Evolutionary conservation across 2,888 invertebrate species (phyloP).

Genomic region (Camptogramma bilineatum): DNA sequence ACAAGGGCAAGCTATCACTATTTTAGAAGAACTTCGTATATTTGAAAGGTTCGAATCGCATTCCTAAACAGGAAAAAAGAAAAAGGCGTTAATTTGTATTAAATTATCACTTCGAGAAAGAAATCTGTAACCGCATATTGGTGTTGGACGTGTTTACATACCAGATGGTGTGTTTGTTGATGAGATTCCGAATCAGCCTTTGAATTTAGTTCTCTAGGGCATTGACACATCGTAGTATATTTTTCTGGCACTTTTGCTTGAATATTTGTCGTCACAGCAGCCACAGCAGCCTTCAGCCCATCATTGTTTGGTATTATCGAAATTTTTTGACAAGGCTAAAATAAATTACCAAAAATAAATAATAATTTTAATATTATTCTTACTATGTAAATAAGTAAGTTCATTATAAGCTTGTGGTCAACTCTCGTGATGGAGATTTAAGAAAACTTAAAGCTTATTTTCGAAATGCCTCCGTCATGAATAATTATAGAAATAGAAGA

Average conservation of each 20-base stretch:
- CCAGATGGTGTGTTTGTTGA: constrained; percentile 3
- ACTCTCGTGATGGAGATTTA: no score
- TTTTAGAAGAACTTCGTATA: constrained; percentile 25
- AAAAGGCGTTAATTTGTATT: neutral
- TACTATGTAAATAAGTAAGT: neutral
- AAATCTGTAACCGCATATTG: neutral
- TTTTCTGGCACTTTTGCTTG: neutral
- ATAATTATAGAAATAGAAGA: no score
- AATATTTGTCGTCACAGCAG: neutral
- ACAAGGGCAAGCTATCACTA: constrained; percentile 15
- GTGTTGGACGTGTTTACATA: constrained; percentile 1
- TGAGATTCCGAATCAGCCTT: constrained; percentile 29
- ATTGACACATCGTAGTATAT: constrained; percentile 18
- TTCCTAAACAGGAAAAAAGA: constrained; percentile 12
- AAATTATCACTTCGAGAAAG: neutral
- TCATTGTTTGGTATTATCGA: neutral
- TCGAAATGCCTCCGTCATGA: no score
- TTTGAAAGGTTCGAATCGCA: constrained; percentile 1
- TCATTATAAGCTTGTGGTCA: neutral
- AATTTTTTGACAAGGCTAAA: constrained; percentile 11
- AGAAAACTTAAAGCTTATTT: no score
- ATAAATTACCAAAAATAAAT: neutral
- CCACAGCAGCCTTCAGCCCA: neutral
- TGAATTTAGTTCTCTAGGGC: constrained; percentile 17
- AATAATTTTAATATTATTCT: neutral